Conservation (phyloP, 2,113 vertebrate species). For the Emydura subglobosa region DNA sequence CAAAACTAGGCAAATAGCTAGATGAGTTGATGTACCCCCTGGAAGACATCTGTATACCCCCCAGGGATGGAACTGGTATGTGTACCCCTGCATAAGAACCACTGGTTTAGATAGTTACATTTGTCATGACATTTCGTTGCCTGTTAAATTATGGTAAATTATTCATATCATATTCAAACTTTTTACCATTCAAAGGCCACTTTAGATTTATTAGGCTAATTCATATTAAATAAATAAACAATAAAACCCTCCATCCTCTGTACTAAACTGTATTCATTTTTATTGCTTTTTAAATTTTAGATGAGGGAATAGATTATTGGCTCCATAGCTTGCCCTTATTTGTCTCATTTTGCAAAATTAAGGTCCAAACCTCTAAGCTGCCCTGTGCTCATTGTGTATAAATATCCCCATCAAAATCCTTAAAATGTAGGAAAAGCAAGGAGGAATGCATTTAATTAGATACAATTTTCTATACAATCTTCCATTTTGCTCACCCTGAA, state of each 20-base stretch:
- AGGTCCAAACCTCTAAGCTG: not conserved
- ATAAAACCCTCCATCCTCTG: not conserved
- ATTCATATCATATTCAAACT: conserved; percentile 20
- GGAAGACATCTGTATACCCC: no score
- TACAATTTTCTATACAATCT: not conserved
- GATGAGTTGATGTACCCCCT: no score
- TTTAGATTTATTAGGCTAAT: not conserved
- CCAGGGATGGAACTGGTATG: no score
- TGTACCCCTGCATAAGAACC: not conserved
- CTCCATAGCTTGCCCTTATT: not conserved
- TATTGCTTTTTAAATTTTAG: conserved; percentile 3
- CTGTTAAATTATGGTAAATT: conserved; percentile 7
- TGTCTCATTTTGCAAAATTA: conserved; percentile 15
- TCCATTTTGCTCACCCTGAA: not conserved
- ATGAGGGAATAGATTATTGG: not conserved
- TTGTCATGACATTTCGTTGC: conserved; percentile 32
- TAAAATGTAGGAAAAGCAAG: not conserved
- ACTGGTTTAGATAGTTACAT: not conserved
- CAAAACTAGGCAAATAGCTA: no score
- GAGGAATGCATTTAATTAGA: not conserved
- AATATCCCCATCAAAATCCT: not conserved
- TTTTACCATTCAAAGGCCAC: not conserved
- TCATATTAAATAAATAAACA: not conserved
- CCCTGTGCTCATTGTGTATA: not conserved
- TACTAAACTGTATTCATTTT: conserved; percentile 6